These are phyloP conservation scores for Lypha dubia DNA, from an alignment of 2,888 invertebrate species.

Conservation along the genomic window DNA sequence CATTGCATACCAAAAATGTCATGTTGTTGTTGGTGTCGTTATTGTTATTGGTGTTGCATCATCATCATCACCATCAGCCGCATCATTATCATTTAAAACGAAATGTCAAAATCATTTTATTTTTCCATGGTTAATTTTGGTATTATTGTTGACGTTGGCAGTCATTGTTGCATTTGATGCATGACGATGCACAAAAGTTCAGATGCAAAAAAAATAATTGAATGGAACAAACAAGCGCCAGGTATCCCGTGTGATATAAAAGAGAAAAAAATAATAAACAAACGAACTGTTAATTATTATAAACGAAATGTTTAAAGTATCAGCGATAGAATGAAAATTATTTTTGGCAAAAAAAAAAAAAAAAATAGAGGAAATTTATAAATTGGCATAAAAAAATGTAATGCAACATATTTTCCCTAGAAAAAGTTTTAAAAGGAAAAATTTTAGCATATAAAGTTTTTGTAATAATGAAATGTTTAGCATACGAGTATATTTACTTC, in stretches of 20 bases:
- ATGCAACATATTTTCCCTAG: no score
- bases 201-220: conserved; percentile 4
- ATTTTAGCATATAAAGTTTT: no score
- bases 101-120: conserved; percentile 39
- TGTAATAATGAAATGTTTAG: no score
- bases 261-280: conserved; percentile 17
- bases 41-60: no score
- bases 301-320: neutral
- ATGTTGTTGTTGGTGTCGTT: no score
- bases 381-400: no score
- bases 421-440: no score
- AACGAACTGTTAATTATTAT: neutral
- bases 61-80: conserved; percentile 24
- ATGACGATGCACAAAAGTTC: neutral
- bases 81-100: conserved; percentile 18
- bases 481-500: no score
- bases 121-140: conserved; percentile 14
- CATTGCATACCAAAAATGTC: conserved; percentile 13
- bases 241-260: neutral
- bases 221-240: neutral
- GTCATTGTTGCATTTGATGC: conserved; percentile 2
- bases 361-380: no score
- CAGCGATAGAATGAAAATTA: neutral
- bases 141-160: conserved; percentile 6
- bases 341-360: neutral